A percentile compares a stretch with the other conserved stretches of the same genome.
Evolutionary conservation across 2,888 invertebrate genomes (phyloP).

Genomic region (Agriopis marginaria): DNA sequence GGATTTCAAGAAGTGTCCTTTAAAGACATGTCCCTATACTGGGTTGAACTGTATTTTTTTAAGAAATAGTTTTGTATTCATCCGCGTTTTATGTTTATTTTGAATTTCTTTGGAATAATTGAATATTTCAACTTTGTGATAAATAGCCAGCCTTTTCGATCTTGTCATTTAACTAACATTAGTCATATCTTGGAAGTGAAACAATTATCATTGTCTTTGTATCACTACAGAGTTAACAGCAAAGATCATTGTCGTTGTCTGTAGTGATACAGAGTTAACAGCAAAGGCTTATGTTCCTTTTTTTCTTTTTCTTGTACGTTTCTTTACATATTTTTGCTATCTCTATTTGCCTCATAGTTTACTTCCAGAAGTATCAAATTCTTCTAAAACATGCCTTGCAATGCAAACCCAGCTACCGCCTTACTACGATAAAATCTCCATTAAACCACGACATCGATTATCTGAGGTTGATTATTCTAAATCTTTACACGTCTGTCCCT

Average conservation of each 20-base stretch:
- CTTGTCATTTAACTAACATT: no score
- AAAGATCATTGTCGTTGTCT: no score
- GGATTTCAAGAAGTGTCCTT: not conserved
- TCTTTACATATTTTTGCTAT: not conserved
- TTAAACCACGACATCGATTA: conserved; percentile 44
- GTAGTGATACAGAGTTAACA: no score
- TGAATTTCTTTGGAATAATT: no score
- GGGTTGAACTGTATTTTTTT: no score
- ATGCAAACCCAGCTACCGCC: not conserved
- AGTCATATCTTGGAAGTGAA: no score
- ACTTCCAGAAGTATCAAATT: not conserved
- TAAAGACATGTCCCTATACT: no score
- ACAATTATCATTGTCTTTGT: not conserved
- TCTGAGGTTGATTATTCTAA: conserved; percentile 50
- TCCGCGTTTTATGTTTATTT: no score
- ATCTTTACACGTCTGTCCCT: conserved; percentile 49
- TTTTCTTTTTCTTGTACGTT: no score
- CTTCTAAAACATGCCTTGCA: not conserved
- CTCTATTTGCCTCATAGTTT: not conserved
- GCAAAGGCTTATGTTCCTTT: not conserved
- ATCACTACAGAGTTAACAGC: not conserved
- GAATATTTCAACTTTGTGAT: no score
- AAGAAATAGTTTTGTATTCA: no score
- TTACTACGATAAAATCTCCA: conserved; percentile 16
- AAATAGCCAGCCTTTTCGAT: no score